phyloP scores from a whole-genome alignment of 2,113 vertebrate species.

The Mionectes macconnelli region DNA sequence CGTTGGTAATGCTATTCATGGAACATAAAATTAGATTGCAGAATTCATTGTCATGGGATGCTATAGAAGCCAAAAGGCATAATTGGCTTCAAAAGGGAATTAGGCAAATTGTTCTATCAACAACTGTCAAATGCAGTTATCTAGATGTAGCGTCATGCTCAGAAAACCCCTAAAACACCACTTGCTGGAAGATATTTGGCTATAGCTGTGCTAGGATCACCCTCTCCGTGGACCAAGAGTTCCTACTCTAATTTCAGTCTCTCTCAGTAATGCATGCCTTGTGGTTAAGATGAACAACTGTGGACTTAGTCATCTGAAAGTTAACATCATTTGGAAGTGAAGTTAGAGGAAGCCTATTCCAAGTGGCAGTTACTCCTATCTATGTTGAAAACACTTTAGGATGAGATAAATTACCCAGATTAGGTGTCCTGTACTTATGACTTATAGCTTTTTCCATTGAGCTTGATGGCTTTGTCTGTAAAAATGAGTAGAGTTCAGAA shows the following conservation, averaged over 20 bases:
- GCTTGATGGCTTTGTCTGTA: not conserved
- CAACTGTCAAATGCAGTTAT: not conserved
- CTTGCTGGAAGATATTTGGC: not conserved
- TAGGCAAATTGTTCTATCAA: not conserved
- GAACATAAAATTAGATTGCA: not conserved
- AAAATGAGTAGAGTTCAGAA: not conserved
- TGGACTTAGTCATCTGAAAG: not conserved
- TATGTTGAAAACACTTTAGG: not conserved
- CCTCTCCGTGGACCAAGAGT: not conserved
- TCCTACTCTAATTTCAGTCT: not conserved
- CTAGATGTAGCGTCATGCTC: not conserved
- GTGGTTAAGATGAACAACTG: not conserved
- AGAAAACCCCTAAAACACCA: not conserved
- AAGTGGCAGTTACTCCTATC: not conserved
- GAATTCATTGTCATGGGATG: constrained; percentile 9
- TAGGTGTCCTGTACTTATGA: not conserved
- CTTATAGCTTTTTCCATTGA: not conserved
- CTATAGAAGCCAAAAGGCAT: not conserved
- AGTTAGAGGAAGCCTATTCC: not conserved
- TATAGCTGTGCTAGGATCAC: not conserved
- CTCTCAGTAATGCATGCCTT: not conserved
- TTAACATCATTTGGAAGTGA: not conserved
- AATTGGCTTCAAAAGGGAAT: not conserved
- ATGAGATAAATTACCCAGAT: not conserved
- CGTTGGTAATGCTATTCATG: not conserved